phyloP scores from a whole-genome alignment of 2,888 invertebrate species.

The Cryptus viduatorius region DNA sequence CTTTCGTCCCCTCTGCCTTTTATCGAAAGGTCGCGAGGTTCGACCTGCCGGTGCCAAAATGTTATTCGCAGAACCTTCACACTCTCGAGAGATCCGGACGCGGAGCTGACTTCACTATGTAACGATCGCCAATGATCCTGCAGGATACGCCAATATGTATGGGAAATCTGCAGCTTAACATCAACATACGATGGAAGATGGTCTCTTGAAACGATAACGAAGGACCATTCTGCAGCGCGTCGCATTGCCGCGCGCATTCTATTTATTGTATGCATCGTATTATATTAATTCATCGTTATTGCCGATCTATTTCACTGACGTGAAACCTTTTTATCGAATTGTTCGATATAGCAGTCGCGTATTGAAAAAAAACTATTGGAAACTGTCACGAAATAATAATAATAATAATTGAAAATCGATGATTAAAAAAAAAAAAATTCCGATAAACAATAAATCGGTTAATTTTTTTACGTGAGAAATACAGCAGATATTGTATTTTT shows the following conservation, averaged over 20 bases:
- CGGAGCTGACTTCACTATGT: constrained; percentile 26
- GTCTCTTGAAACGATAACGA: neutral
- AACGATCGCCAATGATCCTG: neutral
- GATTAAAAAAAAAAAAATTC: too few relatives aligned
- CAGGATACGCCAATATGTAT: neutral
- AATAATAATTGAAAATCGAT: too few relatives aligned
- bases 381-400: too few relatives aligned
- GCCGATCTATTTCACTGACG: neutral
- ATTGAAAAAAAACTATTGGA: too few relatives aligned
- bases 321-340: neutral
- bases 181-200: neutral
- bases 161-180: neutral
- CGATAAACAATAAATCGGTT: too few relatives aligned
- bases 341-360: too few relatives aligned
- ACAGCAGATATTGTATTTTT: too few relatives aligned
- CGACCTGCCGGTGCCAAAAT: constrained; percentile 48
- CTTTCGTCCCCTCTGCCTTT: constrained; percentile 50
- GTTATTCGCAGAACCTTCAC: constrained; percentile 50
- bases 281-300: neutral
- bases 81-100: constrained; percentile 4
- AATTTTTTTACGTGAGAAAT: too few relatives aligned
- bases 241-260: neutral
- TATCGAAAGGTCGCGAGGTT: constrained; percentile 59
- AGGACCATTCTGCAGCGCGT: neutral
- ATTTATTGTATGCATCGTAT: neutral